Evolutionary conservation across 2,888 invertebrate genomes (phyloP), one percentile per base, ranked within the genome.

Genomic region (Dinocampus coccinellae): DNA sequence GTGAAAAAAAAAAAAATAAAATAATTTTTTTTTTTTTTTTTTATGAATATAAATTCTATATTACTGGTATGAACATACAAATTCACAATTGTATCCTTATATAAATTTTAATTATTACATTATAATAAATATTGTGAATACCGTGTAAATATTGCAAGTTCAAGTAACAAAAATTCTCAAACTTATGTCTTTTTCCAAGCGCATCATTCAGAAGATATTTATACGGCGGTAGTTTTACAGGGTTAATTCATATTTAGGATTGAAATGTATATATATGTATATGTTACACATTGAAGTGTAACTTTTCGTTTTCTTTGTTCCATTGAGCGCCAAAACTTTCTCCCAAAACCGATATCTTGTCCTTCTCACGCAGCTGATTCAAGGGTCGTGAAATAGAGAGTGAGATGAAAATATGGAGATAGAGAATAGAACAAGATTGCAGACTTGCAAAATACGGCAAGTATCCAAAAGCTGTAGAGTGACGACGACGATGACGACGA

Each of bases 101-200:
- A n/a, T 13, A 1, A 6, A 16, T 16, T 16, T 16, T 16, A 47
- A 47, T 16, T 16, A 16, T 16, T 47, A 47, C 16, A 47, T 20
- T 47, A 47, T n/a, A n/a, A n/a, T n/a, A n/a, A n/a, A n/a, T n/a
- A 74, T 72, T 74, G 78, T 29, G n/a, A 3, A 33, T 52, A 33
- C 33, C 34, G n/a, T 39, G 39, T 39, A 34, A 52, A 65, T 22
- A 53, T 55, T 33, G 55, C 7, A 65, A 55, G 33, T 65, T 33
- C 22, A 55, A 65, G 13, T 78, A 61, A 62, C 70, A 66, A 73
- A 78, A 80, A 80, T 80, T 79, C 75, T 67, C 66, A 76, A 78
- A 80, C 74, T 80, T 81, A 78, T 72, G 69, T 72, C 76, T 74
- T 77, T 80, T 80, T 76, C 75, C 75, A 70, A 64, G 64, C 60